Conservation (phyloP, 2,797 vertebrate species). For the Momotus momota region DNA sequence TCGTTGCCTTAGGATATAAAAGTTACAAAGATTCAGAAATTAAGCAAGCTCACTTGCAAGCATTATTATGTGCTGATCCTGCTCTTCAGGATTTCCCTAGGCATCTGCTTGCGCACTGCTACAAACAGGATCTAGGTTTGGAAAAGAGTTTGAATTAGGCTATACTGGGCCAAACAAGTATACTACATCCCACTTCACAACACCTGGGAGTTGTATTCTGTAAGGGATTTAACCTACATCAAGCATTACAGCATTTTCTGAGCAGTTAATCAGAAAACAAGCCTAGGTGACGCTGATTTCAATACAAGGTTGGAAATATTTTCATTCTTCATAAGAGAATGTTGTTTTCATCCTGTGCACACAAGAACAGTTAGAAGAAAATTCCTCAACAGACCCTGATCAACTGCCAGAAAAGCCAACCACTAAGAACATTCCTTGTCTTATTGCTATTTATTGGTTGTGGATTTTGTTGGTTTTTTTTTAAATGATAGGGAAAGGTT, state of each 20-base stretch:
- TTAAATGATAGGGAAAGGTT: background rate
- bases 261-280: background rate
- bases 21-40: background rate
- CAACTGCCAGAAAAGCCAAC: background rate
- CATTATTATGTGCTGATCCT: background rate
- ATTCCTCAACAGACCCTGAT: background rate
- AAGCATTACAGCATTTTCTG: background rate
- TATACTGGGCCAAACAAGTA: background rate
- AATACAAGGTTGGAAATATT: background rate
- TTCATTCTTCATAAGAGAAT: background rate
- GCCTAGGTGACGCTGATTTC: background rate
- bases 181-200: background rate
- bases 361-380: background rate
- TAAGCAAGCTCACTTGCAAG: background rate
- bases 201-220: fast-evolving
- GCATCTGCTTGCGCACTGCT: background rate
- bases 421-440: background rate
- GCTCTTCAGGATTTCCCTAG: background rate
- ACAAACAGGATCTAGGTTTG: background rate
- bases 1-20: background rate
- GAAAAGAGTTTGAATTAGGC: background rate
- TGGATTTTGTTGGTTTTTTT: background rate
- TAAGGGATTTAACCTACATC: background rate
- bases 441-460: background rate
- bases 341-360: background rate